Evolutionary conservation across 2,888 invertebrate genomes (phyloP).

Genomic region (Cataglyphis albicans): DNA sequence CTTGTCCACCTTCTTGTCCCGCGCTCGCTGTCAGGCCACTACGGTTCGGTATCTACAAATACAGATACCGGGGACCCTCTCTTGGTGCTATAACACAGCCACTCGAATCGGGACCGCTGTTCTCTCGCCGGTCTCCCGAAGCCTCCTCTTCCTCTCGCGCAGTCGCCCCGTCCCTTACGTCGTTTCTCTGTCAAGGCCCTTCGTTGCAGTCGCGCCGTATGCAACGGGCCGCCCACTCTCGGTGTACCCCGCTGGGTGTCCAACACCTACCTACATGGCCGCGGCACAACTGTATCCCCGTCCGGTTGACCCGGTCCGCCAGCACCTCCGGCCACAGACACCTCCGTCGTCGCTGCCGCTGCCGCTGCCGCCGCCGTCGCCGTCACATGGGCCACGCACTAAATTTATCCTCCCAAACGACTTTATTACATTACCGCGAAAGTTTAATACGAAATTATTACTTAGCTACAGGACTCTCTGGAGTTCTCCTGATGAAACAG

Average conservation of each 20-base stretch:
- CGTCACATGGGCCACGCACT: slow-evolving; percentile 76
- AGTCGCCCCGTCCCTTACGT: slow-evolving; percentile 61
- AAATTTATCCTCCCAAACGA: slow-evolving; percentile 83
- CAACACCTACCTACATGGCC: slow-evolving; percentile 84
- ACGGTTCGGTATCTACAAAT: slow-evolving; percentile 76
- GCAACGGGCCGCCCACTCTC: slow-evolving; percentile 83
- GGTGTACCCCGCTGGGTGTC: slow-evolving; percentile 84
- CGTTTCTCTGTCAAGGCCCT: slow-evolving; percentile 74
- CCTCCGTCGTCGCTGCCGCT: slow-evolving; percentile 26
- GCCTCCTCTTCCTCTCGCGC: slow-evolving; percentile 50
- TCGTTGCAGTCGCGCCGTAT: slow-evolving; percentile 72
- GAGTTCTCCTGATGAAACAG: slow-evolving; percentile 56
- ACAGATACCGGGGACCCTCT: slow-evolving; percentile 80
- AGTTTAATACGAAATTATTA: slow-evolving; percentile 84
- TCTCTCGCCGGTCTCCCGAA: background rate
- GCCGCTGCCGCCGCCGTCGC: slow-evolving; percentile 54
- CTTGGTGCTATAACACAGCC: slow-evolving; percentile 77
- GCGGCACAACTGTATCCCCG: slow-evolving; percentile 78
- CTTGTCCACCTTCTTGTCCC: slow-evolving; percentile 40
- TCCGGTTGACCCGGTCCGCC: slow-evolving; percentile 75
- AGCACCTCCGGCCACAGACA: slow-evolving; percentile 61
- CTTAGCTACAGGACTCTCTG: slow-evolving; percentile 72
- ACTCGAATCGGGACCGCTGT: slow-evolving; percentile 63
- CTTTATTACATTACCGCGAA: slow-evolving; percentile 84
- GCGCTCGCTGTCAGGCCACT: slow-evolving; percentile 61